Evolutionary conservation across 1,140 invertebrate genomes (phyloP).

Genomic region (Ips nitidus): DNA sequence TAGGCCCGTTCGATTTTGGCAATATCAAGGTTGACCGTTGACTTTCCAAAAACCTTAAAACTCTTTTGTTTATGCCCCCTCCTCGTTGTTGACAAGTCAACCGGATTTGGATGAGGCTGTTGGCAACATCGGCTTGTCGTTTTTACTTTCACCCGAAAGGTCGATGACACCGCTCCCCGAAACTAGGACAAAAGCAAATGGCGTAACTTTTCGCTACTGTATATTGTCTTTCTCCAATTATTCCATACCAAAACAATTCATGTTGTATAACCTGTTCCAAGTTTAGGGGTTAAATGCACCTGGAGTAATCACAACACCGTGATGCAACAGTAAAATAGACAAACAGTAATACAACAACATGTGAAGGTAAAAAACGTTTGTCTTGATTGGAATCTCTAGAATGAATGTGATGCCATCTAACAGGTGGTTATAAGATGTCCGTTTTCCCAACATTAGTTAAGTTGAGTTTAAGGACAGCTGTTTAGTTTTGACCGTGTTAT

Average conservation of each 20-base stretch:
- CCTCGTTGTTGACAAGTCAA: background rate
- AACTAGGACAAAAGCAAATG: constrained; percentile 31
- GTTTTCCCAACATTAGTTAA: too few relatives aligned
- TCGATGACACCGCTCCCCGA: constrained; percentile 22
- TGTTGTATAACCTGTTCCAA: background rate
- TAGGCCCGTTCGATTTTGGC: constrained; percentile 15
- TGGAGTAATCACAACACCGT: too few relatives aligned
- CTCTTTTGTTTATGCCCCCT: too few relatives aligned
- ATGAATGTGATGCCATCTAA: too few relatives aligned
- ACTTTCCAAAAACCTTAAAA: constrained; percentile 14
- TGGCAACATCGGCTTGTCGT: constrained; percentile 2
- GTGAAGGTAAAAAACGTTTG: too few relatives aligned
- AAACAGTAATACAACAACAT: too few relatives aligned
- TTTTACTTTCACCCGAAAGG: constrained; percentile 29
- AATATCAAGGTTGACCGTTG: constrained; percentile 35
- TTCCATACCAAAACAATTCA: background rate
- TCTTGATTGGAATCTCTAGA: too few relatives aligned
- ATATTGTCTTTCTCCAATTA: constrained; percentile 13
- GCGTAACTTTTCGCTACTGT: constrained; percentile 15
- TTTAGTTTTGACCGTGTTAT: too few relatives aligned
- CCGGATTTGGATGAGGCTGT: background rate
- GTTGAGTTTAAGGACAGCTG: too few relatives aligned
- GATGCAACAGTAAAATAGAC: too few relatives aligned
- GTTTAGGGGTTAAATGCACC: too few relatives aligned
- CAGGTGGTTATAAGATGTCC: too few relatives aligned